Base-by-base conservation (phyloP, 2,113 vertebrate genomes). In the Hystrix brachyura region DNA sequence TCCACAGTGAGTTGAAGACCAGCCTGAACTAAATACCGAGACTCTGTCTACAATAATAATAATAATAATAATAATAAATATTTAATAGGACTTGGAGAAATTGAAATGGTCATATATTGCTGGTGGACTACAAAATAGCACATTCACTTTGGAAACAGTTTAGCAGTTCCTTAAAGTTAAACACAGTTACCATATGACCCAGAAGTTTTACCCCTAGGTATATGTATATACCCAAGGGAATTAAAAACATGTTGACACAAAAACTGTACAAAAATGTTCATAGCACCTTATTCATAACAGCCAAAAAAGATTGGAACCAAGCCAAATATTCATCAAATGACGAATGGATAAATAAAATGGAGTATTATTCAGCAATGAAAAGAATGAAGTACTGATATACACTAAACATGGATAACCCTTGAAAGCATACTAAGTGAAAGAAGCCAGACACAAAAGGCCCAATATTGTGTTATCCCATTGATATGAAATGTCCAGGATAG, bases 81-180 rank as follows among this genome's bases (percentile, higher is more conserved):
- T 27, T 8, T 32, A 69, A 25, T 12, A 87, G n/a, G 32, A 29
- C 23, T 7, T 80, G 9, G 51, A 92, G 48, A 92, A 94, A 92
- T 48, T 89, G 15, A 72, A 91, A 86, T 7, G 5, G 34, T 65
- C 27, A 6, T 82, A 76, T 34, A 46, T 72, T n/a, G 23, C 34
- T 67, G 9, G 32, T 74, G 8, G 57, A 67, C 93, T 91, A 89
- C 46, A 92, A 97, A 95, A 74, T 85, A 29, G 83, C 87, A 23
- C 38, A 84, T 21, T 15, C 19, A 84, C 71, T 65, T 80, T 59
- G 55, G 82, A 72, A 91, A 74, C 64, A 97, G 55, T 72, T 53
- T 76, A 80, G 18, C 57, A 89, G 38, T 79, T 71, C 87, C 74
- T 78, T 78, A 90, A 81, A 62, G 25, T 57, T 83, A 67, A 81